Percentiles rank a stretch among this genome's conserved stretches.
phyloP scores from a whole-genome alignment of 1,140 invertebrate species.

The Drosophila teissieri region DNA sequence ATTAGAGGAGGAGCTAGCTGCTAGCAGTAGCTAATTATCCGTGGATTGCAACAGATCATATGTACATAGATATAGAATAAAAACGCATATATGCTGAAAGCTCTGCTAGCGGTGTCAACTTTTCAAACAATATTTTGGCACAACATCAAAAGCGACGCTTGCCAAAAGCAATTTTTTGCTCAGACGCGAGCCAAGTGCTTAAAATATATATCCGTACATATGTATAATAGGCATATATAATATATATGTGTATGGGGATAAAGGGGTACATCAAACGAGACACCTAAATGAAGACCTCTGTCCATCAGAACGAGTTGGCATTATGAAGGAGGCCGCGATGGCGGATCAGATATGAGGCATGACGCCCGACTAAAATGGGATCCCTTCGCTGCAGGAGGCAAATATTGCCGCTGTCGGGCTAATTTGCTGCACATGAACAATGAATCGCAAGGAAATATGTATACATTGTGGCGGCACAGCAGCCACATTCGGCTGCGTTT shows the following conservation, averaged over 20 bases:
- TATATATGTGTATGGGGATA: background rate
- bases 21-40: slow-evolving; percentile 27
- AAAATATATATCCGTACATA: slow-evolving; percentile 34
- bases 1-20: slow-evolving; percentile 5
- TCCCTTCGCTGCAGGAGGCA: slow-evolving; percentile 35
- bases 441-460: slow-evolving; percentile 11
- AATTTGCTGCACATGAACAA: slow-evolving; percentile 64
- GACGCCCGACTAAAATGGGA: slow-evolving; percentile 48
- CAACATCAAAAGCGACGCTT: slow-evolving; percentile 71
- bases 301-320: slow-evolving; percentile 52
- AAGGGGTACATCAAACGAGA: slow-evolving; percentile 51
- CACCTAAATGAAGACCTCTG: slow-evolving; percentile 58
- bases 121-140: slow-evolving; percentile 78
- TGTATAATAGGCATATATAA: slow-evolving; percentile 8
- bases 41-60: slow-evolving; percentile 34
- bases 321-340: slow-evolving; percentile 40
- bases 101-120: slow-evolving; percentile 56
- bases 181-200: slow-evolving; percentile 56
- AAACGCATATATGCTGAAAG: slow-evolving; percentile 21
- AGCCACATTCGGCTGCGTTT: slow-evolving; percentile 42
- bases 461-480: slow-evolving; percentile 32
- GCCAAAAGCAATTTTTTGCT: slow-evolving; percentile 75
- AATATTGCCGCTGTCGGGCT: slow-evolving; percentile 42
- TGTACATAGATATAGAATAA: slow-evolving; percentile 2
- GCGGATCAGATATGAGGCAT: slow-evolving; percentile 65